phyloP scores from a whole-genome alignment of 2,113 vertebrate genomes.

The Tamias sibiricus region DNA sequence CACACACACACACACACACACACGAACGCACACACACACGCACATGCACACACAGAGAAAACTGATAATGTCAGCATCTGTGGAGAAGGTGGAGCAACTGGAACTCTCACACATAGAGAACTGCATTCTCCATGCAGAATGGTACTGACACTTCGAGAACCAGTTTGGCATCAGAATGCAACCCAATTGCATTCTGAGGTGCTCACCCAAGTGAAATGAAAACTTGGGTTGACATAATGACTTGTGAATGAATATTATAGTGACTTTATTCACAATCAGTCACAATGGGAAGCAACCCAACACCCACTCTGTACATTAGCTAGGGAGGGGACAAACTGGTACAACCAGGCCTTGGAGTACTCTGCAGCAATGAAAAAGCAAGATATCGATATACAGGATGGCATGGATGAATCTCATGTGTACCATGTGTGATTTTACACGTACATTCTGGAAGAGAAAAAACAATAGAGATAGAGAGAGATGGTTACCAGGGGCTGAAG shows the following conservation, averaged over 20 bases:
- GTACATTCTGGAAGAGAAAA: background rate
- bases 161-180: too few relatives aligned
- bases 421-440: fast-evolving
- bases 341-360: fast-evolving
- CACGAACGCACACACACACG: too few relatives aligned
- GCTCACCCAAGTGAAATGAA: background rate
- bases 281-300: background rate
- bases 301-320: background rate
- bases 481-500: background rate
- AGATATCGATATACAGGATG: fast-evolving
- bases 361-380: background rate
- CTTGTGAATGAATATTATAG: background rate
- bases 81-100: background rate
- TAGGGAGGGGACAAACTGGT: background rate
- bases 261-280: background rate
- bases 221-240: background rate
- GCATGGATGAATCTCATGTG: background rate
- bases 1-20: too few relatives aligned
- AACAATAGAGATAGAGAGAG: background rate
- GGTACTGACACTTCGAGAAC: background rate
- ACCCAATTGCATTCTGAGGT: background rate
- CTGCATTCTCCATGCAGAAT: too few relatives aligned
- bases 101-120: too few relatives aligned
- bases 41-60: too few relatives aligned
- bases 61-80: too few relatives aligned